Evolutionary conservation across 2,888 invertebrate genomes (phyloP), one percentile per base, ranked within the genome.

Genomic region (Anarsia innoxiella): DNA sequence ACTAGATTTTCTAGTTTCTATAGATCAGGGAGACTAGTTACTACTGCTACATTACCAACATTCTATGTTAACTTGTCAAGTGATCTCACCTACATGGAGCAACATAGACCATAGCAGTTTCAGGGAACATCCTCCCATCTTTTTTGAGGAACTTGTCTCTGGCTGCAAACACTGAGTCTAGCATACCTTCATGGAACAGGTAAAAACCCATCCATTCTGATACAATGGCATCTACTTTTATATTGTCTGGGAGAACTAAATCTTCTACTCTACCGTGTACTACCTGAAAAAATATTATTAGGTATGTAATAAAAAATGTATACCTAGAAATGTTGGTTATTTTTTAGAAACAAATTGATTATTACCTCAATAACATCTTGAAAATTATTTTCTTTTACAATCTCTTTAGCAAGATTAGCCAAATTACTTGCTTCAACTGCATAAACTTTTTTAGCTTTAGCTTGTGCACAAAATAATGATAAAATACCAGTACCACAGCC

Each of bases 171-270:
- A 98, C 93, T 0, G 96, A 95, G 66, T 96, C 94, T 36, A 98
- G 69, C 98, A 98, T 98, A 4, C 94, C 96, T 75, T 98, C 97
- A 63, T 97, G 97, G 10, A 98, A 77, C 19, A 98, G 84, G 75
- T 96, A 97, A 72, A 97, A 97, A 0, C 97, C 97, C 97, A 98
- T 98, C 97, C 97, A 98, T 78, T 98, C 97, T 0, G 97, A 97
- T 3, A 98, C 89, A 45, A 98, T 94, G 6, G 95, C 88, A 71
- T 97, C 97, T 1, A 95, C 93, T 71, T 92, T 90, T 5, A 87
- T 86, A 34, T 88, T 60, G 45, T 66, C 51, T 1, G 92, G 90
- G 33, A 93, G 68, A 1, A 71, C 63, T 2, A 95, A 86, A 59
- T 95, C 91, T 83, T 96, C 96, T 4, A 95, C 88, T 78, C 85